A percentile compares a stretch with the other conserved stretches of the same genome.
Conservation (phyloP, 2,797 vertebrate species). For the Ambastaia sidthimunki region DNA sequence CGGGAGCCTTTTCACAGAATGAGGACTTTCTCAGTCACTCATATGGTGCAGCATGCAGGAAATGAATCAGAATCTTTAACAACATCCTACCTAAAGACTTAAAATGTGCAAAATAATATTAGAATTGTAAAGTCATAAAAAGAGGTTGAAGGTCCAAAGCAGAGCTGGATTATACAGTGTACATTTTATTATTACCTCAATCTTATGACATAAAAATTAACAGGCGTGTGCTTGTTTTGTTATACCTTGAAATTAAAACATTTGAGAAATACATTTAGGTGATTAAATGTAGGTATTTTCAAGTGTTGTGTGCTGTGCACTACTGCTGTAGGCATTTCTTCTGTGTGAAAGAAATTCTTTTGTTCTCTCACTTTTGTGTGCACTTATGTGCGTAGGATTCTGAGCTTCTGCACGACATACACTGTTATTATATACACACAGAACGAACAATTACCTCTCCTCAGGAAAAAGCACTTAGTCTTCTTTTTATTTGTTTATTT, state of each 20-base stretch:
- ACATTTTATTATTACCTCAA: neutral
- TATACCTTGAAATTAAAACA: neutral
- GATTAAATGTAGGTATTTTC: neutral
- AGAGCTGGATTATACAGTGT: neutral
- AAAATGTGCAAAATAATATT: neutral
- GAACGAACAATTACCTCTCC: slow-evolving; percentile 60
- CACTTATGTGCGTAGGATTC: slow-evolving; percentile 39
- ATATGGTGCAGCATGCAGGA: slow-evolving; percentile 4
- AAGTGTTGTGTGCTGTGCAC: slow-evolving; percentile 1
- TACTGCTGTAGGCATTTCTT: slow-evolving; percentile 25
- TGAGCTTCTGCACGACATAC: slow-evolving; percentile 49
- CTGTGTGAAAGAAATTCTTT: slow-evolving; percentile 43
- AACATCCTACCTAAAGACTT: slow-evolving; percentile 16
- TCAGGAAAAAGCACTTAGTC: slow-evolving; percentile 62
- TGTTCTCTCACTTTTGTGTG: slow-evolving; percentile 29
- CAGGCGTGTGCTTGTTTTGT: neutral
- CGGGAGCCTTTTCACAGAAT: slow-evolving; percentile 43
- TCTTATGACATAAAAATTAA: neutral
- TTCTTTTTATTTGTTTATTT: slow-evolving; percentile 29
- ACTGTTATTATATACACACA: slow-evolving; percentile 59
- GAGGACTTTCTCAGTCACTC: slow-evolving; percentile 46
- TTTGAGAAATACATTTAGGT: neutral
- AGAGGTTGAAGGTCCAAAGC: slow-evolving; percentile 2
- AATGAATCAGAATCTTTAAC: slow-evolving; percentile 2
- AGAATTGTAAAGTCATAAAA: neutral